Evolutionary conservation across 2,888 invertebrate species (phyloP), one percentile per base, ranked within the genome.

Genomic region (Adelognathus sp.): DNA sequence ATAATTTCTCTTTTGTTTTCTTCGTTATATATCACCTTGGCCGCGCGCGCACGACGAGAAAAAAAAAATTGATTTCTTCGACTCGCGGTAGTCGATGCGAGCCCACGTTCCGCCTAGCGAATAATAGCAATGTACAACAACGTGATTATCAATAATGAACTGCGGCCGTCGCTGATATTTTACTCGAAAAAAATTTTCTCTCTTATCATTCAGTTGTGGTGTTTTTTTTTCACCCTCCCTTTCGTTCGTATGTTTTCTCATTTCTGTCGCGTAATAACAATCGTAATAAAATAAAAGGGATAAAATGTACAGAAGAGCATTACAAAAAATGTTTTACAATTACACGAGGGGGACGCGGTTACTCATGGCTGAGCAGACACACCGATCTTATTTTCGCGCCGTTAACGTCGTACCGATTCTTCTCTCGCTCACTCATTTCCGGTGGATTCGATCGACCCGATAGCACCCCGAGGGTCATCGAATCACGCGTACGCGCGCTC

Each of bases 241-340:
- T 66, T 75, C 66, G 64, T 60, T 52, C 52, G 75, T 33, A 21
- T 60, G 24, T 18, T 24, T 61, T 21, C 6, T 46, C 46, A 33
- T 67, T 64, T 58, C n/a, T 78, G 82, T 78, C 80, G 81, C 80
- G 75, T 82, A 84, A 84, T 86, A 84, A 87, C 84, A 79, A 73
- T 82, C 79, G 86, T 88, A 88, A 86, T 87, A 89, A 88, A 89
- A 86, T 89, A 87, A 88, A 84, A 84, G 80, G n/a, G 88, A 87
- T 87, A 89, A 90, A 91, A 90, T 91, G 88, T 91, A 91, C 91
- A 91, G 88, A 90, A 89, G 87, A 88, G 87, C 84, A 83, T 87
- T 84, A 89, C 86, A 88, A 86, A 90, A 90, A 90, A 90, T 84
- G 83, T 84, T 82, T 83, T 87, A 85, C 79, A 85, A 73, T 82